phyloP scores from a whole-genome alignment of 2,797 vertebrate genomes.

The Scarus forsteni region DNA sequence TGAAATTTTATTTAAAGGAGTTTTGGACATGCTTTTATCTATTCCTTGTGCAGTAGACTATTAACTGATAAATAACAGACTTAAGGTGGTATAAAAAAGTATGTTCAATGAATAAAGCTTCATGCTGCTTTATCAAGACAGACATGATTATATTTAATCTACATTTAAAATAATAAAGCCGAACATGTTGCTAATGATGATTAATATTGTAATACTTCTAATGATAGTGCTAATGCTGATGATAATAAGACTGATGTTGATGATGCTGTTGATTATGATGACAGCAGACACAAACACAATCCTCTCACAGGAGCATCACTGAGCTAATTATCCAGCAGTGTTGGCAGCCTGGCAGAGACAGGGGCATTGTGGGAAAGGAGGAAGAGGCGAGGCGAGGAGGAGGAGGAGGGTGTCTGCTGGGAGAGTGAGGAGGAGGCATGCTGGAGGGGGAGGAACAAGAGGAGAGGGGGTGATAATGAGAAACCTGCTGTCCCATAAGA shows the following conservation, averaged over 20 bases:
- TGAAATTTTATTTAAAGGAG: no score
- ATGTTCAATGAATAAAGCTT: no score
- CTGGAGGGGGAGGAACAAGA: conserved; percentile 9
- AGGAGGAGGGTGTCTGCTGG: background rate
- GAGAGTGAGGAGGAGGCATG: conserved; percentile 5
- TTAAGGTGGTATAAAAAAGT: no score
- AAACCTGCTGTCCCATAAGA: conserved; percentile 38
- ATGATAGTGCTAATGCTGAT: conserved; percentile 14
- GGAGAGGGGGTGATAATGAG: conserved; percentile 47
- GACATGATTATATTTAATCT: background rate
- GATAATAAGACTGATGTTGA: conserved; percentile 6
- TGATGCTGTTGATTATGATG: conserved; percentile 22
- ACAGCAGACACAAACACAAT: background rate
- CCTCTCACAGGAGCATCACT: conserved; percentile 15
- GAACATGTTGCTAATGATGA: conserved; percentile 4
- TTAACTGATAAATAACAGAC: no score
- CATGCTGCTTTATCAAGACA: background rate
- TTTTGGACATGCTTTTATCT: no score
- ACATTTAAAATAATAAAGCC: background rate
- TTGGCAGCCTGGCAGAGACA: conserved; percentile 49
- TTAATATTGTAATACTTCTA: background rate
- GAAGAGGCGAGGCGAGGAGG: background rate
- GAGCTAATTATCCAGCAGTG: conserved; percentile 61
- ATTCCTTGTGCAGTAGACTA: no score
- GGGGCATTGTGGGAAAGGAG: conserved; percentile 25